phyloP scores from a whole-genome alignment of 2,888 invertebrate genomes.

The Thumatha senex region DNA sequence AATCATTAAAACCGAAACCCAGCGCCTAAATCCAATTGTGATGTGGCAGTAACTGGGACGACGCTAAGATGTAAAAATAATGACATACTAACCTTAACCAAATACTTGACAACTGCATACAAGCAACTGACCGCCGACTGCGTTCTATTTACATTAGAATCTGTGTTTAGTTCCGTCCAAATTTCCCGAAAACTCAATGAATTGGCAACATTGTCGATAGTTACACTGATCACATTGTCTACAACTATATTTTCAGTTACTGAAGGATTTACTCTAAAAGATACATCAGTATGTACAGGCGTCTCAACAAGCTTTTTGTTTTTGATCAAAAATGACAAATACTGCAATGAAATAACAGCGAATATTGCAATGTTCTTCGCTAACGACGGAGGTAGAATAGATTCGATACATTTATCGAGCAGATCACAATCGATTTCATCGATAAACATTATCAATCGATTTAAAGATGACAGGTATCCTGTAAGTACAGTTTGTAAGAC shows the following conservation, averaged over 20 bases:
- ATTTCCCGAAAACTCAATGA: conserved; percentile 66
- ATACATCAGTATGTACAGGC: conserved; percentile 70
- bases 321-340: conserved; percentile 76
- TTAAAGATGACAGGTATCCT: conserved; percentile 59
- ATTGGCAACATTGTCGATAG: conserved; percentile 68
- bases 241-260: conserved; percentile 66
- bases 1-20: too few relatives aligned
- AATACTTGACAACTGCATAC: conserved; percentile 73
- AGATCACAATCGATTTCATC: conserved; percentile 72
- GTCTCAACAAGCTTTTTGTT: conserved; percentile 76
- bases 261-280: conserved; percentile 57
- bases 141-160: conserved; percentile 67
- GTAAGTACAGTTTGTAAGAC: conserved; percentile 64
- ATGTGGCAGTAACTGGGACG: too few relatives aligned
- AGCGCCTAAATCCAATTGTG: too few relatives aligned
- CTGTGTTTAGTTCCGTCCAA: conserved; percentile 71
- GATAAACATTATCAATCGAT: conserved; percentile 55
- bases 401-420: conserved; percentile 70
- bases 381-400: conserved; percentile 58
- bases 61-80: too few relatives aligned
- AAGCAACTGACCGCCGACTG: conserved; percentile 78
- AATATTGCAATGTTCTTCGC: conserved; percentile 69
- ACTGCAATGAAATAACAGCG: conserved; percentile 73
- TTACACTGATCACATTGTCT: conserved; percentile 63
- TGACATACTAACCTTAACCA: conserved; percentile 63